Percentiles rank a stretch among this genome's conserved stretches.
These are phyloP conservation scores for Hydropsyche tenuis DNA, from an alignment of 1,140 invertebrate species.

Conservation along the genomic window DNA sequence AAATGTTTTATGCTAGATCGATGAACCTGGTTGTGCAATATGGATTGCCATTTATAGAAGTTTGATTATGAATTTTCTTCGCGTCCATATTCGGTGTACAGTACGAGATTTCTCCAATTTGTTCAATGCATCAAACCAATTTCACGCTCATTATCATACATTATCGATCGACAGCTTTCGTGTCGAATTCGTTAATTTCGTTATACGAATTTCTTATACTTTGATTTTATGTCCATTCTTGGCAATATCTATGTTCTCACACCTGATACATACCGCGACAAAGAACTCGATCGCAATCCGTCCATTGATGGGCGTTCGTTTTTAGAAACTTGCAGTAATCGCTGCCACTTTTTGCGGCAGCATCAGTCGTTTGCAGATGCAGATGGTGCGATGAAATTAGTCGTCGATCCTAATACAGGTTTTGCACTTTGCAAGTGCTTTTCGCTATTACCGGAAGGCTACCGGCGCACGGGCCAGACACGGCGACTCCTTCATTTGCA, in stretches of 20 bases:
- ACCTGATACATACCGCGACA: neutral
- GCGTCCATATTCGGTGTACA: neutral
- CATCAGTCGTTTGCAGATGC: neutral
- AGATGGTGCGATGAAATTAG: conserved; percentile 19
- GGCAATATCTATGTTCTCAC: conserved; percentile 3
- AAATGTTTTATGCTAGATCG: no score
- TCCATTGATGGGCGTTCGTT: neutral
- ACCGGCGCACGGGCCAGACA: conserved; percentile 16
- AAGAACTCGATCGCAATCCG: no score
- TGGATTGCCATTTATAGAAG: no score
- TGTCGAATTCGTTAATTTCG: no score
- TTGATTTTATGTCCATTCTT: neutral
- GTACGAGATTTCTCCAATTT: neutral
- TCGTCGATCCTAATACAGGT: neutral
- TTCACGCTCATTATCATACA: no score
- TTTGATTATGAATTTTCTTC: no score
- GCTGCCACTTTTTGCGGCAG: neutral
- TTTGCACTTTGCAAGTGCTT: neutral
- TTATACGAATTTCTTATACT: neutral
- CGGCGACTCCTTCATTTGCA: conserved; percentile 21
- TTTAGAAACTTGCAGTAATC: conserved; percentile 20
- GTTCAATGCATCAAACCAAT: no score
- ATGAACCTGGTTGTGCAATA: no score
- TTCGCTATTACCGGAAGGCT: neutral
- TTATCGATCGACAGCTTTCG: no score